Evolutionary conservation across 2,113 vertebrate genomes (phyloP), one percentile per base, ranked within the genome.

Genomic region (Sceloporus tristichus): DNA sequence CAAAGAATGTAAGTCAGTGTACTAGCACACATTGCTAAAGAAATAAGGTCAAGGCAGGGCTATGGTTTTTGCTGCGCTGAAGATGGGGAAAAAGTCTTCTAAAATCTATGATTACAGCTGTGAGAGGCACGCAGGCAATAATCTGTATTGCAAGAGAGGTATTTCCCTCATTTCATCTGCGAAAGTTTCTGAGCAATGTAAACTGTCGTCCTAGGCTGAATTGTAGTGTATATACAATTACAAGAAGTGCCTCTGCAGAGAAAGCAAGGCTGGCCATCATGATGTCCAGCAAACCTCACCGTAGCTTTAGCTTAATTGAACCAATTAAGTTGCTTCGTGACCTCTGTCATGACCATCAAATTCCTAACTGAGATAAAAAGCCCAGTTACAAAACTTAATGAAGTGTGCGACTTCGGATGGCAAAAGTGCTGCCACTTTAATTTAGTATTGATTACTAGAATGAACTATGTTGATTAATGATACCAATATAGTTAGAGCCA

Each of bases 401-500:
- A 56, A 29, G 11, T 21, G 54, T 5, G 6, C 16, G 82, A 18
- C 38, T 87, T 3, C 29, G 1, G 1, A 0, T 0, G 14, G 34
- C 14, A 19, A 0, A 75, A 68, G 3, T 0, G 0, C 59, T 68
- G n/a, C 34, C 34, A 3, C 68, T 90, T 1, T 0, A 8, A 53
- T 70, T 38, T 0, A 0, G 25, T 78, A 85, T 68, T n/a, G 79
- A 84, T 16, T 85, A 84, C 71, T 48, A 56, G 40, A 23, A 79
- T 4, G 38, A 81, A 23, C 25, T 3, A 8, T 25, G 7, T 56
- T 77, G 70, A 73, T 78, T 88, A 73, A 18, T 80, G 16, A 38
- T 34, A 48, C 4, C 78, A 21, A 1, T 79, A 27, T 38, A n/a
- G 10, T 84, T 91, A 1, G 18, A 87, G 0, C 85, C 82, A 76